Conservation (phyloP, 2,113 vertebrate species). For the Megaceryle torquata region DNA sequence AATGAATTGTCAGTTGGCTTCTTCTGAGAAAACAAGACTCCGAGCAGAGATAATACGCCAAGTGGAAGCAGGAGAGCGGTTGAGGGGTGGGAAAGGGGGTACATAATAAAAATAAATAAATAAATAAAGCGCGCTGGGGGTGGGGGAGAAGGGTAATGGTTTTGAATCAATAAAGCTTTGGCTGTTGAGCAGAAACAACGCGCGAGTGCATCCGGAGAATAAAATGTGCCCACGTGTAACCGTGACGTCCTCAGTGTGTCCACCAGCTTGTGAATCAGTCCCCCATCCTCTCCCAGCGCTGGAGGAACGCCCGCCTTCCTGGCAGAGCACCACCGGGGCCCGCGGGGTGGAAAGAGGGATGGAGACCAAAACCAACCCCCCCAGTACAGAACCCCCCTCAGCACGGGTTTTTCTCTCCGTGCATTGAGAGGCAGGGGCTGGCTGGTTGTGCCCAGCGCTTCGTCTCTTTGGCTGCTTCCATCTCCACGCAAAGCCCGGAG, state of each 20-base stretch:
- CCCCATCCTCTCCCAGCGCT: background rate
- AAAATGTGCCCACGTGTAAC: constrained; percentile 68
- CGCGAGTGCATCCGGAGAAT: constrained; percentile 69
- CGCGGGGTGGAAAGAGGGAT: background rate
- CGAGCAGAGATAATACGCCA: constrained; percentile 12
- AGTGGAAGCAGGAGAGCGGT: background rate
- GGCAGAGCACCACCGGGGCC: accelerated
- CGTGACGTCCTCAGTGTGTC: constrained; percentile 39
- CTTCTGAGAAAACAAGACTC: constrained; percentile 46
- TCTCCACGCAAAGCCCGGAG: background rate
- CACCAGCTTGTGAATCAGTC: background rate
- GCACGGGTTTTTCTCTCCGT: accelerated
- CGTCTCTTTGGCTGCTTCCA: background rate
- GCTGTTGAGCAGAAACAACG: constrained; percentile 70
- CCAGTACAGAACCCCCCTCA: accelerated
- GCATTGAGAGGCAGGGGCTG: background rate
- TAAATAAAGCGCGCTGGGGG: background rate
- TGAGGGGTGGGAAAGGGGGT: background rate
- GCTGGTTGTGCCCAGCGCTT: background rate
- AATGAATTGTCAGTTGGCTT: constrained; percentile 55
- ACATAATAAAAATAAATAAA: background rate
- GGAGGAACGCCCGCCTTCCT: background rate
- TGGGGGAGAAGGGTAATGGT: background rate
- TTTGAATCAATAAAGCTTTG: constrained; percentile 73
- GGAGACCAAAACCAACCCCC: background rate